phyloP scores from a whole-genome alignment of 2,888 invertebrate species.

The Catonia carolina region DNA sequence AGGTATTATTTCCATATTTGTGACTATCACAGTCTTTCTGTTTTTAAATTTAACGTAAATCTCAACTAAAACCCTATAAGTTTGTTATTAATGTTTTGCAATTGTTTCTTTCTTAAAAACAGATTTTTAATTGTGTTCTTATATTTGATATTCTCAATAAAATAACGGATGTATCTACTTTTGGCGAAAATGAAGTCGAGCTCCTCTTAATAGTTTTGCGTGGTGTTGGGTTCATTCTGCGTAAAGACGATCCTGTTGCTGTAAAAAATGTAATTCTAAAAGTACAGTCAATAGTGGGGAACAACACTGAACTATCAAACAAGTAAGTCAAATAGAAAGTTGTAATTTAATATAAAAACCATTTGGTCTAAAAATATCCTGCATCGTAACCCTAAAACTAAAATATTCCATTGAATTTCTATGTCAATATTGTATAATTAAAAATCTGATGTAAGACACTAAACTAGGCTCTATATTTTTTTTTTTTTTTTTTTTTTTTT shows the following conservation, averaged over 20 bases:
- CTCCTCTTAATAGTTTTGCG: conserved; percentile 70
- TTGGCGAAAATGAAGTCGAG: conserved; percentile 71
- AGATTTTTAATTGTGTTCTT: conserved; percentile 71
- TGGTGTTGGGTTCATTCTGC: conserved; percentile 72
- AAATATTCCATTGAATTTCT: too few relatives aligned
- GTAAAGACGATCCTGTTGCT: conserved; percentile 78
- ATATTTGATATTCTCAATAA: conserved; percentile 72
- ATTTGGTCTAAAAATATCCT: not conserved
- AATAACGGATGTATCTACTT: conserved; percentile 51
- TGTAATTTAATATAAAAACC: not conserved
- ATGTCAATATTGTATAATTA: too few relatives aligned
- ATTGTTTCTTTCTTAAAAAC: too few relatives aligned
- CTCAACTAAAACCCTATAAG: too few relatives aligned
- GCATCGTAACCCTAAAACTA: too few relatives aligned
- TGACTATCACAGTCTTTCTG: too few relatives aligned
- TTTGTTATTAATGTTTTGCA: too few relatives aligned
- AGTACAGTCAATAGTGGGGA: conserved; percentile 55
- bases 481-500: too few relatives aligned
- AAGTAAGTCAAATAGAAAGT: conserved; percentile 39
- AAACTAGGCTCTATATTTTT: too few relatives aligned
- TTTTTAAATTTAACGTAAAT: too few relatives aligned
- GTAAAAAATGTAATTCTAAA: conserved; percentile 67
- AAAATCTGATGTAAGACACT: too few relatives aligned
- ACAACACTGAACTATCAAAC: conserved; percentile 43
- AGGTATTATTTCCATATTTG: too few relatives aligned